These are phyloP conservation scores for Malacoraja senta DNA, from an alignment of 2,797 vertebrate genomes.

Conservation along the genomic window DNA sequence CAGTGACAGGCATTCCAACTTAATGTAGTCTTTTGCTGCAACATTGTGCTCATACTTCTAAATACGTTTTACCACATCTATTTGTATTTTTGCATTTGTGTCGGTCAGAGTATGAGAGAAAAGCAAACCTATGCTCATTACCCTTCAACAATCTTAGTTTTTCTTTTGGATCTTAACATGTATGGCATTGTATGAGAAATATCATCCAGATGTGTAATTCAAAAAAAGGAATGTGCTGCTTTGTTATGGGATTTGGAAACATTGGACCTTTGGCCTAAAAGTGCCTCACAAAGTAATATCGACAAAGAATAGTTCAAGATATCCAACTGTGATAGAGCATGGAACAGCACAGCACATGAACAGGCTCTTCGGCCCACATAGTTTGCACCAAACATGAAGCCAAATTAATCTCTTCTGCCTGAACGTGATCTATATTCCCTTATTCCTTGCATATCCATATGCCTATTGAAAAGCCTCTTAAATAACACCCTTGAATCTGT, in stretches of 20 bases:
- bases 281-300: conserved; percentile 12
- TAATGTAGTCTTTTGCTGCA: background rate
- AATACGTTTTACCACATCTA: background rate
- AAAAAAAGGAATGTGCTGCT: background rate
- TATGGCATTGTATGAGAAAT: background rate
- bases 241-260: conserved; percentile 31
- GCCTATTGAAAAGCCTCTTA: too few relatives aligned
- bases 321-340: background rate
- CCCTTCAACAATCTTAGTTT: background rate
- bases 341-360: too few relatives aligned
- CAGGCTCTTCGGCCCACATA: too few relatives aligned
- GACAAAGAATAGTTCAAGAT: background rate
- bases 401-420: too few relatives aligned
- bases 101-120: too few relatives aligned
- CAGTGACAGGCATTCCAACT: background rate
- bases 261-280: conserved; percentile 21
- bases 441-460: too few relatives aligned
- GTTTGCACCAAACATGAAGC: too few relatives aligned
- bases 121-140: background rate
- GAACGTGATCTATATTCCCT: too few relatives aligned
- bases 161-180: background rate
- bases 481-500: too few relatives aligned
- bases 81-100: background rate
- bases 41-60: background rate
- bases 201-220: conserved; percentile 9